Evolutionary conservation across 2,797 vertebrate species (phyloP).

Genomic region (Acipenser ruthenus): DNA sequence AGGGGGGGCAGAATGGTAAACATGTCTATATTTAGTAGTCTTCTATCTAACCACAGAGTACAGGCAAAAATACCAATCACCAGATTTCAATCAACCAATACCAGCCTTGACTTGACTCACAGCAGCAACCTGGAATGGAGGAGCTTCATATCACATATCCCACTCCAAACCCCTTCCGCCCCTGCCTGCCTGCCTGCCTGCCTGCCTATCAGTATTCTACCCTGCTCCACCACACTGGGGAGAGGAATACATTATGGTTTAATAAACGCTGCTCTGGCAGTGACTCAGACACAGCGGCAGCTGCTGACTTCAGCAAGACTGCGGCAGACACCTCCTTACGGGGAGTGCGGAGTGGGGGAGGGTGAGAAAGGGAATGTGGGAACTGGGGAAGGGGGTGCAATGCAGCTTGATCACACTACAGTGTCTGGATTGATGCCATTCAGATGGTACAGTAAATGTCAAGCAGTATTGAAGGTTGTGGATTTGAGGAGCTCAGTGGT

Average conservation of each 20-base stretch:
- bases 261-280: neutral
- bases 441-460: neutral
- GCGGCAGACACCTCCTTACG: neutral
- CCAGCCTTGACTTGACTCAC: no score
- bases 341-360: neutral
- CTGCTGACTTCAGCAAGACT: slow-evolving; percentile 3
- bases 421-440: neutral
- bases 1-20: no score
- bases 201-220: no score
- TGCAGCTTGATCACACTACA: neutral
- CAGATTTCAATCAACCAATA: no score
- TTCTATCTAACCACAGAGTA: no score
- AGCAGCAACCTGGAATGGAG: no score
- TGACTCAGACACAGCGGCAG: neutral
- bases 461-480: neutral
- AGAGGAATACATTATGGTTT: neutral
- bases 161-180: no score
- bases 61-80: no score
- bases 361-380: neutral
- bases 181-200: no score
- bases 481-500: neutral
- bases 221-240: no score
- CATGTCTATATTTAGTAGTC: no score
- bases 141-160: no score
- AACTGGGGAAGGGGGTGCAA: neutral